Conservation (phyloP, 2,797 vertebrate genomes). For the Phataginus tetradactyla region DNA sequence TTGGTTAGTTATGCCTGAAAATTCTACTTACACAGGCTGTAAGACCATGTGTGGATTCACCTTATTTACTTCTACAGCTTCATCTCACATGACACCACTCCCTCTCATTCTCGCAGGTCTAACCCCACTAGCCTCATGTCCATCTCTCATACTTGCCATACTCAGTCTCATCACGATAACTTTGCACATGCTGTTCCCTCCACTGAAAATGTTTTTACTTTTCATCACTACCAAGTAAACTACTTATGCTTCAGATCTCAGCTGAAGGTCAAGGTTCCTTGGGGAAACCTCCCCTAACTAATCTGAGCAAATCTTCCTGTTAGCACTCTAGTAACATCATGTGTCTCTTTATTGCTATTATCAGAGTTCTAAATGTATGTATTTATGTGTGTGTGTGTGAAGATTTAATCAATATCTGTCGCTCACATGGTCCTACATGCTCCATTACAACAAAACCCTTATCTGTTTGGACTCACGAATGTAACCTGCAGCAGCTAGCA, state of each 20-base stretch:
- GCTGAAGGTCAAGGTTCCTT: not conserved
- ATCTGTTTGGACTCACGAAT: not conserved
- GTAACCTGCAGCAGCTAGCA: not conserved
- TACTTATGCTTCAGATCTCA: not conserved
- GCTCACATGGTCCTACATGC: not conserved
- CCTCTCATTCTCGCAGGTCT: not conserved
- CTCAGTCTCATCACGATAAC: not conserved
- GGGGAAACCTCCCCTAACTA: not conserved
- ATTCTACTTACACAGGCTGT: not conserved
- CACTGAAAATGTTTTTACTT: not conserved
- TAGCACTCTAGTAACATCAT: not conserved
- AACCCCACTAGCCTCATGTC: not conserved
- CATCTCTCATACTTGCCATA: not conserved
- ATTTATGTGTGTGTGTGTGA: not conserved
- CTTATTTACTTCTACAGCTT: not conserved
- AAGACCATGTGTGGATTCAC: not conserved
- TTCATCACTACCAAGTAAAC: not conserved
- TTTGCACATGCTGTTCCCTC: not conserved
- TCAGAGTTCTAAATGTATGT: not conserved
- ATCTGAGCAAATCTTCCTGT: not conserved
- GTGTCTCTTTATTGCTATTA: slow-evolving; percentile 18
- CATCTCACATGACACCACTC: not conserved
- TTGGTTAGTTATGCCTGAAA: not conserved
- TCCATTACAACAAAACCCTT: not conserved
- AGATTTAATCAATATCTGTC: slow-evolving; percentile 18